Percentiles rank a stretch among this genome's conserved stretches.
Conservation (phyloP, 2,797 vertebrate species). For the Ceryle rudis region DNA sequence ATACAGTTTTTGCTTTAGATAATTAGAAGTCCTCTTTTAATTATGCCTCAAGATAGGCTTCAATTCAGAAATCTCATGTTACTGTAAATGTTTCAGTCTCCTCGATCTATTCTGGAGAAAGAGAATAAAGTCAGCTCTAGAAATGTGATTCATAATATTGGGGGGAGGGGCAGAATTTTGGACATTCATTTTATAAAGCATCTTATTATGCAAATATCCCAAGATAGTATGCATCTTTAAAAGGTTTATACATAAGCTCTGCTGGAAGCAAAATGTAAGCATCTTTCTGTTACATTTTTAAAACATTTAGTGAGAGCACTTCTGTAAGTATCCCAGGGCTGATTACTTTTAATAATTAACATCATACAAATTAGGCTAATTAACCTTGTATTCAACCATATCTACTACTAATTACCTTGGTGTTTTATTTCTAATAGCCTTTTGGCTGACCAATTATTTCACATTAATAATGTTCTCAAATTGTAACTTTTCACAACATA, state of each 20-base stretch:
- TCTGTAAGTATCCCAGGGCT: conserved; percentile 36
- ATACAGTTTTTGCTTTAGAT: conserved; percentile 52
- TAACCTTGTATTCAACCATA: conserved; percentile 55
- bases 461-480: not conserved
- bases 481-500: not conserved
- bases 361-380: conserved; percentile 48
- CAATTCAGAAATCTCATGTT: conserved; percentile 15
- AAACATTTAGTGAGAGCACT: not conserved
- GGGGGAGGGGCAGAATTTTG: not conserved
- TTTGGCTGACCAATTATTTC: not conserved
- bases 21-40: not conserved
- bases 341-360: conserved; percentile 69
- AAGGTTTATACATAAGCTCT: conserved; percentile 22
- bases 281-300: not conserved
- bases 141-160: not conserved
- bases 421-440: conserved; percentile 46
- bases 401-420: conserved; percentile 27
- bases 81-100: not conserved
- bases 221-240: not conserved
- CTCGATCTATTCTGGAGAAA: conserved; percentile 3
- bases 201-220: conserved; percentile 30
- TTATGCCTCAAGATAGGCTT: conserved; percentile 41
- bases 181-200: not conserved
- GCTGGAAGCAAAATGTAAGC: conserved; percentile 32
- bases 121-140: not conserved